These are phyloP conservation scores for Tiliqua scincoides DNA, from an alignment of 2,113 vertebrate species.

Conservation along the genomic window DNA sequence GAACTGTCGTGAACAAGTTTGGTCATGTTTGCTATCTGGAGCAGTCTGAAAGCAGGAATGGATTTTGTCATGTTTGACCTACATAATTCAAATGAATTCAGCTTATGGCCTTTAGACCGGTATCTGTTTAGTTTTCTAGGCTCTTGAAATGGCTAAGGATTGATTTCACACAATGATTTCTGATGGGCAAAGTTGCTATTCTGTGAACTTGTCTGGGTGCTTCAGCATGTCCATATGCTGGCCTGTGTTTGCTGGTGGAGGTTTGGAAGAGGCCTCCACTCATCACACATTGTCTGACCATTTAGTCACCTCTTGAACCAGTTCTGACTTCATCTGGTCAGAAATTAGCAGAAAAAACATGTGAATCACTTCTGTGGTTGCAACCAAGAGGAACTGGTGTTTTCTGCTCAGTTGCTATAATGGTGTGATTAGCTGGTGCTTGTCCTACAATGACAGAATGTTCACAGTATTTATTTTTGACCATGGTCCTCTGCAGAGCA, in stretches of 20 bases:
- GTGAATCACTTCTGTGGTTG: not conserved
- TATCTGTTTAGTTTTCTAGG: constrained; percentile 10
- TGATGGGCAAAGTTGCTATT: not conserved
- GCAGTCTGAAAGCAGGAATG: constrained; percentile 41
- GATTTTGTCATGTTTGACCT: constrained; percentile 45
- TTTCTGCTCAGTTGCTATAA: not conserved
- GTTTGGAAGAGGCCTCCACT: not conserved
- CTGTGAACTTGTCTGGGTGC: not conserved
- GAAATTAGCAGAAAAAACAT: not conserved
- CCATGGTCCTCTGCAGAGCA: not conserved
- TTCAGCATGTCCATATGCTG: not conserved
- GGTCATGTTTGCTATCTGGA: constrained; percentile 59
- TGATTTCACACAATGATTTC: not conserved
- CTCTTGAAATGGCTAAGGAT: not conserved
- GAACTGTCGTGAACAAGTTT: constrained; percentile 50
- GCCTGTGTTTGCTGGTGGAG: not conserved
- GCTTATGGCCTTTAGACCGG: constrained; percentile 38
- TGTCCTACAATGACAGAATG: constrained; percentile 10
- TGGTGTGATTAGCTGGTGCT: not conserved
- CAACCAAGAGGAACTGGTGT: not conserved
- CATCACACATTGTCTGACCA: not conserved
- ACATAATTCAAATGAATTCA: constrained; percentile 55
- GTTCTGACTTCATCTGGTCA: not conserved
- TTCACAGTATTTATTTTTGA: constrained; percentile 27
- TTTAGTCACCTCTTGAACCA: not conserved